A percentile compares a stretch with the other conserved stretches of the same genome.
Evolutionary conservation across 2,888 invertebrate species (phyloP).

Genomic region (Cheilosia pagana): DNA sequence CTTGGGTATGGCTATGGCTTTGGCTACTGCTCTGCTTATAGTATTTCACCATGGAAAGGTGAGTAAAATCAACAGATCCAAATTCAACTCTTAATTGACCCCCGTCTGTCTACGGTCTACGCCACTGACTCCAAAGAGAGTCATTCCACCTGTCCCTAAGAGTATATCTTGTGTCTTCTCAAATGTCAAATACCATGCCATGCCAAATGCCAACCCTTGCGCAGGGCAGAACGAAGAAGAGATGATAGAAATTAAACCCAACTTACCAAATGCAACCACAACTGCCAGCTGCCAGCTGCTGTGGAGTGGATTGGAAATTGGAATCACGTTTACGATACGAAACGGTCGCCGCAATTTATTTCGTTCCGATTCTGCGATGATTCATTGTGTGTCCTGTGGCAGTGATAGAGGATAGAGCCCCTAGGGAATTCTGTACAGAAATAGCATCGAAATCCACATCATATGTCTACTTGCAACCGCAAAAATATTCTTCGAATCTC

Average conservation of each 20-base stretch:
- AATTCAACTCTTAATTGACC: too few relatives aligned
- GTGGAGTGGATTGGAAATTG: background rate
- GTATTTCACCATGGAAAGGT: too few relatives aligned
- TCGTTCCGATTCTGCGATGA: constrained; percentile 38
- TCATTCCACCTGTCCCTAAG: background rate
- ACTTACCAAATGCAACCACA: background rate
- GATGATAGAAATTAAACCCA: background rate
- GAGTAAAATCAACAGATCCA: too few relatives aligned
- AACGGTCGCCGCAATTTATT: constrained; percentile 26
- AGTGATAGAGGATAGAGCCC: background rate
- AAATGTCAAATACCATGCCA: too few relatives aligned
- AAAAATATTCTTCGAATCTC: constrained; percentile 1
- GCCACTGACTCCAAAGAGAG: too few relatives aligned
- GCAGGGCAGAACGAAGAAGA: background rate
- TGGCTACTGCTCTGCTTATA: too few relatives aligned
- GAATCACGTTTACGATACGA: background rate
- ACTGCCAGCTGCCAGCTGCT: constrained; percentile 32
- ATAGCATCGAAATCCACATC: background rate
- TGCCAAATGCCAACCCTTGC: background rate
- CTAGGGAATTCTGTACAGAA: constrained; percentile 6
- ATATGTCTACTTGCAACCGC: constrained; percentile 17
- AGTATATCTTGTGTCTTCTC: background rate
- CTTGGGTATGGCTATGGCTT: too few relatives aligned
- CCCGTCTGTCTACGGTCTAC: too few relatives aligned
- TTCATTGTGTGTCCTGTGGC: constrained; percentile 3